phyloP scores from a whole-genome alignment of 2,888 invertebrate species.

The Drosophila anceps region DNA sequence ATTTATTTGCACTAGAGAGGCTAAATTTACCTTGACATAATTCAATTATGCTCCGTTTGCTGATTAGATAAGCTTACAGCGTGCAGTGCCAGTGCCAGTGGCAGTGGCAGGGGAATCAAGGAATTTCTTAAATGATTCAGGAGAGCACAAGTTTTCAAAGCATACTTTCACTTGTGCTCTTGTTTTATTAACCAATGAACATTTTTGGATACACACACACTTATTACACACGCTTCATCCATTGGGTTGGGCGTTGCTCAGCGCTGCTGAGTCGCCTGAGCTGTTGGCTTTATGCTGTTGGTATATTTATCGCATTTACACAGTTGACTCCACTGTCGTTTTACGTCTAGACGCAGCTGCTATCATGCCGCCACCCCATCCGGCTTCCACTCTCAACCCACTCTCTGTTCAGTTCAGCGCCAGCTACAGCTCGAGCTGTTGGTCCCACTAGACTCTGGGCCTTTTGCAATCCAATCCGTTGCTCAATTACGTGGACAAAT shows the following conservation, averaged over 20 bases:
- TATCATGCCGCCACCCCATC: slow-evolving; percentile 1
- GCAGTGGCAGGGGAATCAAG: not conserved
- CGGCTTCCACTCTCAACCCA: slow-evolving; percentile 2
- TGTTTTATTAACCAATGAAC: slow-evolving; percentile 26
- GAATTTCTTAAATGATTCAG: not conserved
- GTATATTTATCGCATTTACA: slow-evolving; percentile 61
- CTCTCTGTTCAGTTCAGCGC: not conserved
- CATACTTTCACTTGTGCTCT: slow-evolving; percentile 15
- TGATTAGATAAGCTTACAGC: slow-evolving; percentile 1
- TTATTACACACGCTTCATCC: slow-evolving; percentile 8
- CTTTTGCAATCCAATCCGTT: slow-evolving; percentile 62
- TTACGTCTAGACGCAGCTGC: slow-evolving; percentile 23
- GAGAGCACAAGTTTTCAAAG: slow-evolving; percentile 1
- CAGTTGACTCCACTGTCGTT: slow-evolving; percentile 29
- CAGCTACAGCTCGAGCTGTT: not conserved
- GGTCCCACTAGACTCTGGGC: slow-evolving; percentile 1
- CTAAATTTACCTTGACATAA: slow-evolving; percentile 10
- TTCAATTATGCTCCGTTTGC: slow-evolving; percentile 8
- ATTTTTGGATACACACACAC: slow-evolving; percentile 36
- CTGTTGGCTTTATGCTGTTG: slow-evolving; percentile 49
- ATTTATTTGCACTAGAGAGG: not conserved
- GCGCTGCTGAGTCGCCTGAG: slow-evolving; percentile 30
- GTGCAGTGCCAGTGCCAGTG: slow-evolving; percentile 2
- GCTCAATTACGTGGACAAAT: slow-evolving; percentile 69
- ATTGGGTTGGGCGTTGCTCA: slow-evolving; percentile 10